Conservation (phyloP, 2,888 invertebrate species). For the Steromphala cineraria region DNA sequence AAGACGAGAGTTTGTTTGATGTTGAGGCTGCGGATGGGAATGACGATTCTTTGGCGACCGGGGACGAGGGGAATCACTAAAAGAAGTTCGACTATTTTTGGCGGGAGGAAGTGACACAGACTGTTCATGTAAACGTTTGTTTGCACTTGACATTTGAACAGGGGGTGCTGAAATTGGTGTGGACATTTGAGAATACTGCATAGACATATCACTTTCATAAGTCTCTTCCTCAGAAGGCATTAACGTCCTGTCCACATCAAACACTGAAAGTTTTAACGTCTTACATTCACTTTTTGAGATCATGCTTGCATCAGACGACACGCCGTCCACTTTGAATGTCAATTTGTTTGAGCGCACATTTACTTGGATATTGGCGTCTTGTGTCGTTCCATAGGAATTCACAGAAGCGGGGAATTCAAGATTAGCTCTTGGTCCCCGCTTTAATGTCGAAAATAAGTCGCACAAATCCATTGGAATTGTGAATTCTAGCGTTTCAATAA, state of each 20-base stretch:
- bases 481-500: constrained; percentile 12
- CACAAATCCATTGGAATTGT: constrained; percentile 4
- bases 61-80: not conserved
- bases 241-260: constrained; percentile 6
- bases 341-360: constrained; percentile 4
- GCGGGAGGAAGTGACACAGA: not conserved
- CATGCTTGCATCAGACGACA: constrained; percentile 4
- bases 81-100: constrained; percentile 8
- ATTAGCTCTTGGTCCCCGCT: not conserved
- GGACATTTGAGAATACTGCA: not conserved
- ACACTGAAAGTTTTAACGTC: constrained; percentile 10
- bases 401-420: constrained; percentile 5
- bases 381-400: constrained; percentile 6
- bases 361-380: constrained; percentile 5
- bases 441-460: not conserved
- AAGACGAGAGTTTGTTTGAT: not conserved
- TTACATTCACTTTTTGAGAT: constrained; percentile 11
- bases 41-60: not conserved
- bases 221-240: not conserved
- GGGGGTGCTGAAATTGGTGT: not conserved
- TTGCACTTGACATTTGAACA: not conserved
- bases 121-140: not conserved
- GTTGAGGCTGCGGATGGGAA: not conserved
- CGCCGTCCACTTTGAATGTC: constrained; percentile 16
- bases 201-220: not conserved